A percentile compares a stretch with the other conserved stretches of the same genome.
These are phyloP conservation scores for Drosophila falleni DNA, from an alignment of 2,888 invertebrate genomes.

Conservation along the genomic window DNA sequence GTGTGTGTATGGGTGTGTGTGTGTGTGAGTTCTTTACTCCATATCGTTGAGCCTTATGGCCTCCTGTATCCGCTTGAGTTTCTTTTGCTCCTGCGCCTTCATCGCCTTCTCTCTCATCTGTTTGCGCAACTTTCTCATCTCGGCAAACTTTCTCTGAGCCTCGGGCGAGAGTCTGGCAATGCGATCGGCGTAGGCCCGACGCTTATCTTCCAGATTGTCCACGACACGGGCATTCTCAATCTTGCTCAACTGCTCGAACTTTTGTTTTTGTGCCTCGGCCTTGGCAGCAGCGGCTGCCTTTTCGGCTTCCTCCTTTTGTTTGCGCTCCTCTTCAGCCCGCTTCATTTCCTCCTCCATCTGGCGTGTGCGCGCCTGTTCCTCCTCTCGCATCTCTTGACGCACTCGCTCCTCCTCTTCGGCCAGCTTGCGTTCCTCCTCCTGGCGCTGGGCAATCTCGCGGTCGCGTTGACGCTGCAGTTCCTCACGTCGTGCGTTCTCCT, in stretches of 20 bases:
- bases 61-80: slow-evolving; percentile 67
- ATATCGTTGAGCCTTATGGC: slow-evolving; percentile 60
- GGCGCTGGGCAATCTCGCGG: slow-evolving; percentile 76
- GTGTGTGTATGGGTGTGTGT: slow-evolving; percentile 29
- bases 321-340: slow-evolving; percentile 72
- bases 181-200: slow-evolving; percentile 75
- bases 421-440: slow-evolving; percentile 71
- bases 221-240: slow-evolving; percentile 66
- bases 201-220: slow-evolving; percentile 60
- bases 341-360: slow-evolving; percentile 68
- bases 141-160: slow-evolving; percentile 79
- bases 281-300: slow-evolving; percentile 59
- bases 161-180: slow-evolving; percentile 80
- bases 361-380: slow-evolving; percentile 68
- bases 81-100: slow-evolving; percentile 72
- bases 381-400: slow-evolving; percentile 70
- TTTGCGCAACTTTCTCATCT: slow-evolving; percentile 80
- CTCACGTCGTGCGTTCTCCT: slow-evolving; percentile 77
- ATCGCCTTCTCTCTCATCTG: slow-evolving; percentile 69
- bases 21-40: slow-evolving; percentile 49
- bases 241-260: slow-evolving; percentile 60
- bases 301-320: slow-evolving; percentile 70
- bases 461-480: slow-evolving; percentile 78
- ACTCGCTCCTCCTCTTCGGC: slow-evolving; percentile 80
- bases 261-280: slow-evolving; percentile 61